These are phyloP conservation scores for Apostichopus japonicus DNA, from an alignment of 35 echinoderm and acorn worm species.

Conservation along the genomic window DNA sequence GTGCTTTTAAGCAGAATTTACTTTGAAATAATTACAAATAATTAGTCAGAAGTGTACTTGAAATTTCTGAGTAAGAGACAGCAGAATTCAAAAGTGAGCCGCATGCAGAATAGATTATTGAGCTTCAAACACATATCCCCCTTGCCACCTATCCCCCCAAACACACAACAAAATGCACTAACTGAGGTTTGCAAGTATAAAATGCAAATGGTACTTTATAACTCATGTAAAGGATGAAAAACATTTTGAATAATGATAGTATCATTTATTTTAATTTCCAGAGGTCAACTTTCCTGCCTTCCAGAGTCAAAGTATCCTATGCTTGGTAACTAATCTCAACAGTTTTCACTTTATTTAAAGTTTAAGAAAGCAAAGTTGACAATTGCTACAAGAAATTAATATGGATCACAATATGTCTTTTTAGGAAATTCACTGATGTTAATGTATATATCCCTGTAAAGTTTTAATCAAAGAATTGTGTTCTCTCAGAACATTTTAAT, in stretches of 20 bases:
- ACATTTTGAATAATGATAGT: neutral
- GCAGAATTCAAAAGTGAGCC: too few species aligned
- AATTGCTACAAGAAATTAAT: neutral
- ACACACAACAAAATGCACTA: too few species aligned
- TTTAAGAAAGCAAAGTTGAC: neutral
- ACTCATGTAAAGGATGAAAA: too few species aligned
- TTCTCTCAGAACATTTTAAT: neutral
- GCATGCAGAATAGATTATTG: too few species aligned
- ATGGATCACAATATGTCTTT: neutral
- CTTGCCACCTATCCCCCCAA: too few species aligned
- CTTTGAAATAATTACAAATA: too few species aligned
- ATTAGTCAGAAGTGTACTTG: too few species aligned
- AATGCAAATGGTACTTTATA: too few species aligned
- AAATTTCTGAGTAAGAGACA: too few species aligned
- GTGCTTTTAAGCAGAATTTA: too few species aligned
- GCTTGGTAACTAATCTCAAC: constrained; percentile 63
- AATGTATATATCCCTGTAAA: neutral
- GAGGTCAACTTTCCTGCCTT: constrained; percentile 65
- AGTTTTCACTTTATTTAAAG: neutral
- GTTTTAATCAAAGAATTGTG: neutral
- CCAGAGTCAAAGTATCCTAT: constrained; percentile 78
- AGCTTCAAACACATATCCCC: too few species aligned
- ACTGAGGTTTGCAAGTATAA: too few species aligned
- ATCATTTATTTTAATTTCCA: constrained; percentile 42
- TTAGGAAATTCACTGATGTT: neutral